Conservation (phyloP, 2,797 vertebrate genomes). For the Kryptopterus vitreolus region DNA sequence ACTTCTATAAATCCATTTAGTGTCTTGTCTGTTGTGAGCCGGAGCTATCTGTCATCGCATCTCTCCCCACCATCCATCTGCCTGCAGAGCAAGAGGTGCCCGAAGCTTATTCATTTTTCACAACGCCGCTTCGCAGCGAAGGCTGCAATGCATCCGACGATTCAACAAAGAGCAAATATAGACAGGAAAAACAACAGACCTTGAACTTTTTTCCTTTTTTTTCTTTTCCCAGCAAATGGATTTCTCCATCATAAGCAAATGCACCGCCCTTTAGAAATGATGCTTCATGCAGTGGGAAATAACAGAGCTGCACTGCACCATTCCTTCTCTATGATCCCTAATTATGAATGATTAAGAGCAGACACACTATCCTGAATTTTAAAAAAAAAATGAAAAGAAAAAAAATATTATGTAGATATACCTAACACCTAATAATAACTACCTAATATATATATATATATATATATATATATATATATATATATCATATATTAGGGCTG, state of each 20-base stretch:
- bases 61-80: constrained; percentile 44
- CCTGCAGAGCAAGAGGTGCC: constrained; percentile 44
- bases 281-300: constrained; percentile 12
- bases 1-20: constrained; percentile 56
- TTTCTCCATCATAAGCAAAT: constrained; percentile 39
- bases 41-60: constrained; percentile 54
- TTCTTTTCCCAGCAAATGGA: constrained; percentile 29
- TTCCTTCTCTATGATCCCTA: neutral
- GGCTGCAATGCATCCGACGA: constrained; percentile 47
- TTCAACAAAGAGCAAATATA: constrained; percentile 45
- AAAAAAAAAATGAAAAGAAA: too few species aligned
- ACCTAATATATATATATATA: too few species aligned
- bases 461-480: too few species aligned
- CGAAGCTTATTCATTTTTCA: constrained; percentile 48
- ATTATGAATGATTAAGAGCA: neutral
- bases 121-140: constrained; percentile 38
- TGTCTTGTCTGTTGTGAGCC: constrained; percentile 51
- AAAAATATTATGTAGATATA: too few species aligned
- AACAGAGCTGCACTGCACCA: neutral
- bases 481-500: too few species aligned
- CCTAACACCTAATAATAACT: too few species aligned
- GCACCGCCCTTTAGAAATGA: neutral
- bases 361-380: too few species aligned
- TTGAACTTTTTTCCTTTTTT: constrained; percentile 16
- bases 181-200: constrained; percentile 44